Evolutionary conservation across 2,797 vertebrate species (phyloP).

Genomic region (Myotis pilosus): DNA sequence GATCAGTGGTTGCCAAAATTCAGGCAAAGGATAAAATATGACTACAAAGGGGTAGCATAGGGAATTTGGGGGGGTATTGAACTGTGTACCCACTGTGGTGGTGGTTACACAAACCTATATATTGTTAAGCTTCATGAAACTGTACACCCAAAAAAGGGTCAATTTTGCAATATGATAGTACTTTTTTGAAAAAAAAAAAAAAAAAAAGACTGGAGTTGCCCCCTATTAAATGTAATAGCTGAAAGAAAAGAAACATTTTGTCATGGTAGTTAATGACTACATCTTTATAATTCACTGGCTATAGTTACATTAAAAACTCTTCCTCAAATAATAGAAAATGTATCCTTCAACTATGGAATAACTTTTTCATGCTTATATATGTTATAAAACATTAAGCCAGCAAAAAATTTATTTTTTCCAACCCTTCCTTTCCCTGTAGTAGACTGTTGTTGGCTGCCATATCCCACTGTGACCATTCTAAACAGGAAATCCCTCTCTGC

Average conservation of each 20-base stretch:
- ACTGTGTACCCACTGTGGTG: neutral
- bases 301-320: conserved; percentile 9
- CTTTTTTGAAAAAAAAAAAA: neutral
- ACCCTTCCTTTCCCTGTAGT: neutral
- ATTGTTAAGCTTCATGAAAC: conserved; percentile 14
- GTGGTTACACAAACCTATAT: conserved; percentile 12
- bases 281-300: conserved; percentile 19
- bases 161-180: neutral
- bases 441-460: neutral
- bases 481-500: neutral
- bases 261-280: neutral
- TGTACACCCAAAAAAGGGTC: neutral
- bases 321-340: conserved; percentile 18
- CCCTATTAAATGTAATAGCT: neutral
- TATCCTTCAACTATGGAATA: neutral
- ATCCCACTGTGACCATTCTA: neutral
- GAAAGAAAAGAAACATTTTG: conserved; percentile 41
- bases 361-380: conserved; percentile 44
- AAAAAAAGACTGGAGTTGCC: neutral
- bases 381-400: conserved; percentile 26
- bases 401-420: conserved; percentile 28
- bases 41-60: neutral
- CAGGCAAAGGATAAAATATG: conserved; percentile 5
- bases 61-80: neutral
- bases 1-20: neutral